These are phyloP conservation scores for Drosophila neoperkinsi DNA, from an alignment of 2,888 invertebrate species.

Conservation along the genomic window DNA sequence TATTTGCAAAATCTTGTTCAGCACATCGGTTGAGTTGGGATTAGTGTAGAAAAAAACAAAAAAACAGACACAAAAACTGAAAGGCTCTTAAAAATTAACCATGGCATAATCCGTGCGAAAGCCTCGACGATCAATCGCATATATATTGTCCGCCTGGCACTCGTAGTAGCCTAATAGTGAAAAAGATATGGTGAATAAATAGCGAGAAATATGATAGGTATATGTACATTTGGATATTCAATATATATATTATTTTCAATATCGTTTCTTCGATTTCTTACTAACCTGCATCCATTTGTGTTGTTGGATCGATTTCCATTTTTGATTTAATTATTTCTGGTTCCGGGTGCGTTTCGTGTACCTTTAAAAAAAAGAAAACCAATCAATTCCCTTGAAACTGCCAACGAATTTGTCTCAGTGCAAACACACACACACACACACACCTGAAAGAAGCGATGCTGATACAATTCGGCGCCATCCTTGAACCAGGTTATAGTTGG, in stretches of 20 bases:
- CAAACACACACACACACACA: conserved; percentile 84
- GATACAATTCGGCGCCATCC: conserved; percentile 96
- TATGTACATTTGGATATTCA: no score
- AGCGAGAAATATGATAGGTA: background rate
- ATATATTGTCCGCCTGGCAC: conserved; percentile 97
- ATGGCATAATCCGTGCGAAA: conserved; percentile 93
- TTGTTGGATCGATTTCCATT: conserved; percentile 97
- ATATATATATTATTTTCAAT: background rate
- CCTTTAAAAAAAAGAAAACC: conserved; percentile 85
- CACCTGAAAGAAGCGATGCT: conserved; percentile 95
- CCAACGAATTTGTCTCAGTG: background rate
- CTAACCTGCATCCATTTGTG: conserved; percentile 96
- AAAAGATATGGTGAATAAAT: background rate
- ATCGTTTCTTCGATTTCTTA: background rate
- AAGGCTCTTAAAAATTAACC: conserved; percentile 82
- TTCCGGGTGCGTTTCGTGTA: conserved; percentile 94
- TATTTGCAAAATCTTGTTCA: conserved; percentile 14
- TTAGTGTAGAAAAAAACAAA: background rate
- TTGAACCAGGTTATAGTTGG: conserved; percentile 98
- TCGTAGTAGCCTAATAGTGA: conserved; percentile 89
- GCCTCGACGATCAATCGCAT: conserved; percentile 94
- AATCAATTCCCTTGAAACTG: background rate
- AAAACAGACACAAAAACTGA: background rate
- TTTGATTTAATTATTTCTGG: conserved; percentile 94
- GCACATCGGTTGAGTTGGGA: background rate